A percentile compares a stretch with the other conserved stretches of the same genome.
Conservation (phyloP, 2,888 invertebrate species). For the Calephelis perditalis region DNA sequence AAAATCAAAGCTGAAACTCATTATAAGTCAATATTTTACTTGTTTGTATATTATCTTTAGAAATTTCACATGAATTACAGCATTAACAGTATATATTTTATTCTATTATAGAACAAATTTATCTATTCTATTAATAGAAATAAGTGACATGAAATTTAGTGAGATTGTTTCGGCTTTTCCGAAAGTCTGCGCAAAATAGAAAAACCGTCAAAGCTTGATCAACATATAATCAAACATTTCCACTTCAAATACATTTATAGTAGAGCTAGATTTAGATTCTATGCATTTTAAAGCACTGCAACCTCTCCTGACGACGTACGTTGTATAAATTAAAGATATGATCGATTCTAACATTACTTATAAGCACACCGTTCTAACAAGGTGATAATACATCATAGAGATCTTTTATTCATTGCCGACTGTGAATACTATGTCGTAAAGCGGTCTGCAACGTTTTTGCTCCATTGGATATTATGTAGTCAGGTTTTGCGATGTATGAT, state of each 20-base stretch:
- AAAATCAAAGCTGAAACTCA: too few species aligned
- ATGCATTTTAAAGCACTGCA: background rate
- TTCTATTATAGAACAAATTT: too few species aligned
- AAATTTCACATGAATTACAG: too few species aligned
- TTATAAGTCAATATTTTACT: too few species aligned
- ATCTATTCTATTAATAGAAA: too few species aligned
- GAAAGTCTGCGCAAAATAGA: too few species aligned
- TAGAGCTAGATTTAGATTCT: too few species aligned
- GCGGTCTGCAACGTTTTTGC: constrained; percentile 46
- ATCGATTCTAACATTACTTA: constrained; percentile 18
- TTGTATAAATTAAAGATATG: constrained; percentile 16
- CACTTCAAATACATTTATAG: too few species aligned
- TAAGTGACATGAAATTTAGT: background rate
- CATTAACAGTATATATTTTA: too few species aligned
- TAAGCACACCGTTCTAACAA: constrained; percentile 34
- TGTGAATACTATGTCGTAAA: constrained; percentile 62
- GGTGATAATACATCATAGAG: constrained; percentile 58
- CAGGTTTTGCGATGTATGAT: constrained; percentile 19
- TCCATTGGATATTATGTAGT: constrained; percentile 41
- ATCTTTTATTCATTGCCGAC: constrained; percentile 68
- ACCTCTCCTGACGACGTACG: constrained; percentile 11
- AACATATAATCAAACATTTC: too few species aligned
- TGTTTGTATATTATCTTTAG: too few species aligned
- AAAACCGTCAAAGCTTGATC: too few species aligned
- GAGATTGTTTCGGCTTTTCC: background rate